Evolutionary conservation across 2,888 invertebrate genomes (phyloP), one percentile per base, ranked within the genome.

Genomic region (Pocota personata): DNA sequence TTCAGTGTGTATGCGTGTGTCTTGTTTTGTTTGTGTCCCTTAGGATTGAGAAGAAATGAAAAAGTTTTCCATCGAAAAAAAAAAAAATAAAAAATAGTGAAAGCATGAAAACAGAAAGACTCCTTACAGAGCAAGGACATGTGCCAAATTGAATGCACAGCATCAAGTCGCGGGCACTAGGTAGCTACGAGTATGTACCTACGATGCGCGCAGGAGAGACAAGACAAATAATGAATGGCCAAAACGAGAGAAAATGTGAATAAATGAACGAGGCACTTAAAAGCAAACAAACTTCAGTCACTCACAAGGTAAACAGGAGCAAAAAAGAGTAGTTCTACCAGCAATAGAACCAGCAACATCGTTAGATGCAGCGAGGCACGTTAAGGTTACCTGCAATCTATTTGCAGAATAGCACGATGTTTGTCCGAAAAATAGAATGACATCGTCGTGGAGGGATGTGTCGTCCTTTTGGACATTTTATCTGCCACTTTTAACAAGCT

Each of bases 181-280:
- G 19, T 50, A 46, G 14, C 10, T 21, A 12, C n/a, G n/a, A n/a
- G n/a, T n/a, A n/a, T n/a, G n/a, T n/a, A n/a, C n/a, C n/a, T n/a
- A n/a, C 12, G 46, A 12, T 35, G 43, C 21, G 57, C 52, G 43
- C 57, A 24, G 19, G 7, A 52, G 55, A 72, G 83, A 76, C 80
- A 86, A 55, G 76, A 76, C 76, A 86, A 76, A 82, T 86, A 86
- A 86, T 71, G 82, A 82, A 67, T 86, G 82, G 66, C 76, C 82
- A 43, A 80, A 80, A 80, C 71, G 71, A 80, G 60, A 52, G 64
- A 79, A 72, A 86, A 82, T 72, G 80, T 86, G 82, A 82, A 86
- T 86, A 86, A 82, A 82, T 82, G 86, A 82, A 82, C 76, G 82
- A 62, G 76, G 82, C 82, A 82, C 80, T 86, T 82, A 86, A 82